phyloP scores from a whole-genome alignment of 1,140 invertebrate species.

The Dendrolimus punctatus region DNA sequence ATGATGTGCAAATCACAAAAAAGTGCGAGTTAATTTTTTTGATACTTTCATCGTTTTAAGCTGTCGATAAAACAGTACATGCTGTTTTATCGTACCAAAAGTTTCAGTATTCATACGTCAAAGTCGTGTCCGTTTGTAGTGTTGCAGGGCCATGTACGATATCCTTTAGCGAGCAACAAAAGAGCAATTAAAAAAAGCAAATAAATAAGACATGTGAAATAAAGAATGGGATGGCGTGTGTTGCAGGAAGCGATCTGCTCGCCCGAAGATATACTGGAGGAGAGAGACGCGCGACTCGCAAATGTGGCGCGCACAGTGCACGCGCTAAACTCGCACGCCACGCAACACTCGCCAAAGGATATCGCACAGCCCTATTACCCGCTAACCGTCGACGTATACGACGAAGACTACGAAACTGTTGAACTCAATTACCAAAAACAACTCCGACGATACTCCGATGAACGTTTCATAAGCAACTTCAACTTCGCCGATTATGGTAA shows the following conservation, averaged over 20 bases:
- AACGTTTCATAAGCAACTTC: slow-evolving; percentile 63
- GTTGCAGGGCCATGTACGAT: slow-evolving; percentile 47
- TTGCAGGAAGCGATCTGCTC: slow-evolving; percentile 85
- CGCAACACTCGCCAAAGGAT: slow-evolving; percentile 43
- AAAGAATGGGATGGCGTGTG: slow-evolving; percentile 73
- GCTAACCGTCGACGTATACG: slow-evolving; percentile 5
- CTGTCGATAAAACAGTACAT: too few relatives aligned
- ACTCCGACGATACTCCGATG: slow-evolving; percentile 43
- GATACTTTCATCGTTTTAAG: too few relatives aligned
- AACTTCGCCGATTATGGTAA: slow-evolving; percentile 38
- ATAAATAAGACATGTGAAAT: slow-evolving; percentile 22
- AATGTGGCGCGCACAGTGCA: slow-evolving; percentile 68
- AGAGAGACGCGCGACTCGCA: slow-evolving; percentile 38
- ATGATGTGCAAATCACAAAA: too few relatives aligned
- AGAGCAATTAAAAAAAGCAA: slow-evolving; percentile 3
- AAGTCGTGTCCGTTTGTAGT: slow-evolving; percentile 31
- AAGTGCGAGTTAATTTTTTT: too few relatives aligned
- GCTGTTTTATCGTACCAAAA: not conserved
- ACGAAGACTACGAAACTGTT: slow-evolving; percentile 18
- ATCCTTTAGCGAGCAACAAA: slow-evolving; percentile 41
- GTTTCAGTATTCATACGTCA: not conserved
- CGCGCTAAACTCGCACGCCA: slow-evolving; percentile 71
- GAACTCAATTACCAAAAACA: slow-evolving; percentile 44
- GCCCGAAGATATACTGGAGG: slow-evolving; percentile 79
- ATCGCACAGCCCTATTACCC: slow-evolving; percentile 32